Conservation (phyloP, 2,113 vertebrate species). For the Catharus bicknelli region DNA sequence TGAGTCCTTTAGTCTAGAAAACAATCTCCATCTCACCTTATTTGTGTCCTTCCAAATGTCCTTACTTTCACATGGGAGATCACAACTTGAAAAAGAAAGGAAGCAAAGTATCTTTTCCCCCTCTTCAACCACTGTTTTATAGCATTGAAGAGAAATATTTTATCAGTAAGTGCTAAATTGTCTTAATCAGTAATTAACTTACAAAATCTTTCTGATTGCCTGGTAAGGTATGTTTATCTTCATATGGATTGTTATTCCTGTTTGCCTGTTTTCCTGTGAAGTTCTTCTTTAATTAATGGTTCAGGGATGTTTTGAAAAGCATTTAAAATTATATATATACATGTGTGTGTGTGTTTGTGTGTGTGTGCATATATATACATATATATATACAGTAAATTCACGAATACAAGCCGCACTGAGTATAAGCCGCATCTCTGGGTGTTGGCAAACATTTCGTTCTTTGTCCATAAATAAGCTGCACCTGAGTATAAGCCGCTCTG, state of each 20-base stretch:
- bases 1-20: background rate
- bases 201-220: background rate
- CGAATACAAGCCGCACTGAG: too few species aligned
- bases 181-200: background rate
- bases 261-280: background rate
- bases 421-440: too few species aligned
- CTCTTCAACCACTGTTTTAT: background rate
- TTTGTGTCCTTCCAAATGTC: background rate
- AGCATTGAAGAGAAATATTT: background rate
- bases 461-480: too few species aligned
- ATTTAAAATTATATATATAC: background rate
- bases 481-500: too few species aligned
- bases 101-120: background rate
- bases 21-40: background rate
- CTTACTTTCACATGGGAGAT: background rate
- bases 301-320: background rate
- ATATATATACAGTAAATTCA: too few species aligned
- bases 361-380: background rate
- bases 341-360: too few species aligned
- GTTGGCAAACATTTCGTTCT: too few species aligned
- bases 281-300: background rate
- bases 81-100: background rate
- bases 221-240: background rate
- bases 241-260: background rate
- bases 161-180: background rate